A percentile compares a stretch with the other conserved stretches of the same genome.
These are phyloP conservation scores for Nannospalax galili DNA, from an alignment of 2,113 vertebrate genomes.

Conservation along the genomic window DNA sequence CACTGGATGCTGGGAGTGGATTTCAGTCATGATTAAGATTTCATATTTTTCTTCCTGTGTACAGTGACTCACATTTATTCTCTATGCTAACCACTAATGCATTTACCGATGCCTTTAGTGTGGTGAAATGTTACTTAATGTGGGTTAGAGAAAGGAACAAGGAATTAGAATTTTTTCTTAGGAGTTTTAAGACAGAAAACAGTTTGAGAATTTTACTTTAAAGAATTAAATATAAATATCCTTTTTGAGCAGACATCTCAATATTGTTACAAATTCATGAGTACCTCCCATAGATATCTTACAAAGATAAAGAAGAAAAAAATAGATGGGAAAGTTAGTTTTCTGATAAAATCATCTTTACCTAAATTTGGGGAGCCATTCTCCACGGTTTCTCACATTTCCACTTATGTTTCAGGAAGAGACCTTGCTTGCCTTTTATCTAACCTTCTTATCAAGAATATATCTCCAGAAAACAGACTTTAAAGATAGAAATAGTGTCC, in stretches of 20 bases:
- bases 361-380: neutral
- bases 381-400: neutral
- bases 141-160: neutral
- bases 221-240: neutral
- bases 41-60: neutral
- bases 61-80: slow-evolving; percentile 5
- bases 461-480: neutral
- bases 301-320: neutral
- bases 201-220: slow-evolving; percentile 35
- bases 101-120: neutral
- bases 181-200: neutral
- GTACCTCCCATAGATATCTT: neutral
- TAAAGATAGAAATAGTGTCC: no score
- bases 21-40: neutral
- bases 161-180: slow-evolving; percentile 38
- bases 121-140: slow-evolving; percentile 26
- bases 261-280: neutral
- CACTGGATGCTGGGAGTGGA: neutral
- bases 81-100: neutral
- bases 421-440: neutral
- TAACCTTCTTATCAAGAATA: neutral
- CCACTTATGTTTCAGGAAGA: slow-evolving; percentile 8
- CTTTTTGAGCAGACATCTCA: neutral
- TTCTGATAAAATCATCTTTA: slow-evolving; percentile 35
- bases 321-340: neutral